phyloP scores from a whole-genome alignment of 2,797 vertebrate genomes.

The Otus scops region DNA sequence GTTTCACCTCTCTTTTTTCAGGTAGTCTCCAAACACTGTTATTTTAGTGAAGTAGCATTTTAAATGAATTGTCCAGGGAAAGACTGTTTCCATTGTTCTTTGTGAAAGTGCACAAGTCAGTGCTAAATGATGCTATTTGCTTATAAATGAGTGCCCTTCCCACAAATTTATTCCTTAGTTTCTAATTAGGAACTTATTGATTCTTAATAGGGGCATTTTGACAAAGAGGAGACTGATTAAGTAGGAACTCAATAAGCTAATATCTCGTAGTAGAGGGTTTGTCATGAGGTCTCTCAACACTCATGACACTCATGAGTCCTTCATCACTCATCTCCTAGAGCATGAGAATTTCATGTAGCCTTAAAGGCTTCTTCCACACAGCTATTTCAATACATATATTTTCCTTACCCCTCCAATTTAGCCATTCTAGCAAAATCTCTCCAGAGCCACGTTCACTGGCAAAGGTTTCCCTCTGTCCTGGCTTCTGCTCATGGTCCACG shows the following conservation, averaged over 20 bases:
- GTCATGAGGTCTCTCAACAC: background rate
- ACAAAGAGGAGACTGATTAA: background rate
- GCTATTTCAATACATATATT: fast-evolving
- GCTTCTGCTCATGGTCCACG: background rate
- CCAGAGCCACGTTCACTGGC: background rate
- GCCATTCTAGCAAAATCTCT: background rate
- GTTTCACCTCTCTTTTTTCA: background rate
- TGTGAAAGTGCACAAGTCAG: background rate
- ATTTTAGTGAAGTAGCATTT: background rate
- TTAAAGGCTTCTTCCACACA: background rate
- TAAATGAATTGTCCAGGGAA: background rate
- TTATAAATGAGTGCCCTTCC: background rate
- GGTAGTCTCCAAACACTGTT: background rate
- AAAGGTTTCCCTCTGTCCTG: background rate
- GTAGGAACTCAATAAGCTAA: background rate
- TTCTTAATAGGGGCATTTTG: background rate
- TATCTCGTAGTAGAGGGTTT: background rate
- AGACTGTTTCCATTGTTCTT: background rate
- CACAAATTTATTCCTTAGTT: background rate
- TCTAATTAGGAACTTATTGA: background rate
- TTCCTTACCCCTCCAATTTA: background rate
- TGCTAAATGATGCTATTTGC: background rate
- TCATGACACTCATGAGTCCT: too few relatives aligned
- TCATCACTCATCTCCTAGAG: background rate
- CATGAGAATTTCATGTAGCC: background rate